A percentile compares a stretch with the other conserved stretches of the same genome.
Conservation (phyloP, 2,797 vertebrate species). For the Emys orbicularis region DNA sequence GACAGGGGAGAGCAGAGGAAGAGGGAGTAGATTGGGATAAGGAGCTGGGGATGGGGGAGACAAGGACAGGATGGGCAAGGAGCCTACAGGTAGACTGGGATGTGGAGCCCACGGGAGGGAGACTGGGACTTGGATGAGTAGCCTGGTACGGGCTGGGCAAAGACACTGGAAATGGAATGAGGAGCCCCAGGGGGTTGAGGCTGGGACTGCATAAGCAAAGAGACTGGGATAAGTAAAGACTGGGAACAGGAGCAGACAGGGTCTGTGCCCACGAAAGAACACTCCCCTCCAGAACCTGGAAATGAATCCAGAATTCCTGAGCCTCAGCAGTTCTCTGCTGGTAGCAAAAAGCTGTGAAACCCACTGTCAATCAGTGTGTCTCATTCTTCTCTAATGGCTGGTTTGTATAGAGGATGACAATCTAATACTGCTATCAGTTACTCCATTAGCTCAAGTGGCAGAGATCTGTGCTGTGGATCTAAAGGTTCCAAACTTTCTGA, state of each 20-base stretch:
- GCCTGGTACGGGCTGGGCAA: not conserved
- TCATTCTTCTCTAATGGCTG: not conserved
- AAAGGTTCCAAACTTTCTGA: not conserved
- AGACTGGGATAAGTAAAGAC: not conserved
- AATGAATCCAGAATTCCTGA: not conserved
- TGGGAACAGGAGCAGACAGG: not conserved
- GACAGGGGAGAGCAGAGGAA: not conserved
- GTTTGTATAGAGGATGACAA: not conserved
- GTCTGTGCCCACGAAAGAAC: not conserved
- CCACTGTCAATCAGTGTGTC: not conserved
- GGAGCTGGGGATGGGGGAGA: not conserved
- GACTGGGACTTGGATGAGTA: not conserved
- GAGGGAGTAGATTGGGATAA: not conserved
- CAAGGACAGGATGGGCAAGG: not conserved
- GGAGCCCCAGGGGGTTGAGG: not conserved
- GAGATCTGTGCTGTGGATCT: not conserved
- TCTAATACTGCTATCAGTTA: not conserved
- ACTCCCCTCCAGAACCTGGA: not conserved
- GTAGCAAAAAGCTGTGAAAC: not conserved
- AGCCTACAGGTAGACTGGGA: not conserved
- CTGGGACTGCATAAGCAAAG: not conserved
- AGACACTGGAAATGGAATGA: not conserved
- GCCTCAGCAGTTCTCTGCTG: not conserved
- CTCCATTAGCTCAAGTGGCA: not conserved
- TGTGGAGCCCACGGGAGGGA: not conserved